Percentiles rank a stretch among this genome's conserved stretches.
Evolutionary conservation across 2,113 vertebrate species (phyloP).

Genomic region (Telmatochromis sp.): DNA sequence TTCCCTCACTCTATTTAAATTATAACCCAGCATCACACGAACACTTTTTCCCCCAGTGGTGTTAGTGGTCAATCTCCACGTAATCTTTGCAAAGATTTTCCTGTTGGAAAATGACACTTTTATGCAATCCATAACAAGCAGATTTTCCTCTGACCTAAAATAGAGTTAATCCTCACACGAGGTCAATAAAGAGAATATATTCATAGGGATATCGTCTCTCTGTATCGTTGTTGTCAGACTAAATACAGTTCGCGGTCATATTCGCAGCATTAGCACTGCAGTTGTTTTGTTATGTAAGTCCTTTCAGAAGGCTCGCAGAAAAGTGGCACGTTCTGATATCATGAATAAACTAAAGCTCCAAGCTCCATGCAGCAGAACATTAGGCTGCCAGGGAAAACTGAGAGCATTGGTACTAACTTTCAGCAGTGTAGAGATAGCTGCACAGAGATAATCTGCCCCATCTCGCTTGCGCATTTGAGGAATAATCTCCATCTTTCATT

Average conservation of each 20-base stretch:
- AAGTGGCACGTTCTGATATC: constrained; percentile 39
- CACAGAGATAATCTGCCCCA: constrained; percentile 49
- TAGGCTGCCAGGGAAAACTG: constrained; percentile 21
- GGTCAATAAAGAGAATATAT: constrained; percentile 5
- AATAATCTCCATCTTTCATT: constrained; percentile 57
- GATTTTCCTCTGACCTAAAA: constrained; percentile 41
- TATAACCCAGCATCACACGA: background rate
- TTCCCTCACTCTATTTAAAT: background rate
- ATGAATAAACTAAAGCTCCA: constrained; percentile 58
- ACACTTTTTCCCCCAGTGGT: background rate
- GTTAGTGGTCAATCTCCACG: background rate
- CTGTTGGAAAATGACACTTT: constrained; percentile 1
- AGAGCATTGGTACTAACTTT: constrained; percentile 26
- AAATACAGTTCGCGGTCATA: background rate
- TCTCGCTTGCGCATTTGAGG: constrained; percentile 49
- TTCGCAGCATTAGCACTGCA: constrained; percentile 19
- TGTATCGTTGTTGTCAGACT: background rate
- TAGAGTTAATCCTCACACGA: constrained; percentile 31
- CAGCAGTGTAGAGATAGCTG: constrained; percentile 27
- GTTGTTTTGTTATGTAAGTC: constrained; percentile 37
- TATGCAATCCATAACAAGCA: constrained; percentile 36
- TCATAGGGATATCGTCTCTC: background rate
- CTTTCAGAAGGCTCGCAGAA: constrained; percentile 38
- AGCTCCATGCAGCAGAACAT: constrained; percentile 23
- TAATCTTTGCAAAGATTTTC: background rate